These are phyloP conservation scores for Acinonyx jubatus DNA, from an alignment of 2,113 vertebrate species.

Conservation along the genomic window DNA sequence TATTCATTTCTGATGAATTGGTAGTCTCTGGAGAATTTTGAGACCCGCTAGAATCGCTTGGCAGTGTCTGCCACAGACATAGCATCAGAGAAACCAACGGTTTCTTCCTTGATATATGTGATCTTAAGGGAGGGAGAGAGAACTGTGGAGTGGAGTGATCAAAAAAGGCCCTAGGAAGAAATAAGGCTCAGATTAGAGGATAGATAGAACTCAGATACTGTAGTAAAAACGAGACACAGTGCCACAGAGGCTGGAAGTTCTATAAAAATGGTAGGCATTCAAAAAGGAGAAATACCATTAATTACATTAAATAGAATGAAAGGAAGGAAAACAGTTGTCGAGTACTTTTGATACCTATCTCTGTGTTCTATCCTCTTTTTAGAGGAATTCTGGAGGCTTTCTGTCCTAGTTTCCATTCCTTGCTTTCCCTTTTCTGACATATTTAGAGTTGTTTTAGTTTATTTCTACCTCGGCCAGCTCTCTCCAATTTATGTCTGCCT, in stretches of 20 bases:
- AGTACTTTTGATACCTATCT: background rate
- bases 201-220: background rate
- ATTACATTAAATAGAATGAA: constrained; percentile 38
- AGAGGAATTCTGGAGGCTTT: background rate
- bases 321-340: background rate
- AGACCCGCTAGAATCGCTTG: background rate
- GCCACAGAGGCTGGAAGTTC: background rate
- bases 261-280: background rate
- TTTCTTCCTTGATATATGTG: constrained; percentile 12
- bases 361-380: background rate
- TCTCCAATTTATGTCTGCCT: constrained; percentile 22
- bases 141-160: background rate
- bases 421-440: constrained; percentile 16
- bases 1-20: constrained; percentile 23
- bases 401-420: background rate
- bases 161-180: constrained; percentile 9
- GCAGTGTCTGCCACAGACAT: background rate
- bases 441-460: background rate
- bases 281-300: background rate
- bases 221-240: background rate
- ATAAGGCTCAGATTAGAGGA: background rate
- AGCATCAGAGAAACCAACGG: background rate
- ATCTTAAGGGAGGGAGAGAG: background rate
- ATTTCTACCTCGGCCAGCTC: background rate
- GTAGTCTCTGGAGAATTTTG: constrained; percentile 27